A percentile compares a stretch with the other conserved stretches of the same genome.
Conservation (phyloP, 2,113 vertebrate genomes). For the Alethe diademata region DNA sequence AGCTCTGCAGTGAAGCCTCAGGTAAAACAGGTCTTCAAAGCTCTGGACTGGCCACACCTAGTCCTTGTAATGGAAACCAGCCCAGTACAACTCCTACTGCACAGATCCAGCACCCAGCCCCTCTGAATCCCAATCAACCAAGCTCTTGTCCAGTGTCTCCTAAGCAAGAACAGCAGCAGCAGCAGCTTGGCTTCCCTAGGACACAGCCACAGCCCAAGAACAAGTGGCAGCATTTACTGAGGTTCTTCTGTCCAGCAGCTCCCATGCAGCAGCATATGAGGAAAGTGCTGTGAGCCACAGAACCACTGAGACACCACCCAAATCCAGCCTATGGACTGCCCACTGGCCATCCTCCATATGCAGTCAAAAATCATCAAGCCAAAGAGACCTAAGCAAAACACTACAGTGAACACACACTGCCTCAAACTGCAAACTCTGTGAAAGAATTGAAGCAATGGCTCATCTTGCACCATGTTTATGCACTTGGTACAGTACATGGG, state of each 20-base stretch:
- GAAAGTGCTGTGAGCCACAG: not conserved
- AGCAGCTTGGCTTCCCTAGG: not conserved
- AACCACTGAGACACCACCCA: not conserved
- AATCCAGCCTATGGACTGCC: not conserved
- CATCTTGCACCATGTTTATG: not conserved
- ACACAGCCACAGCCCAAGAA: not conserved
- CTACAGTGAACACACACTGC: accelerated
- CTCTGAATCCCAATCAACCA: not conserved
- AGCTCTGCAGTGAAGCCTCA: not conserved
- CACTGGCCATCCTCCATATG: not conserved
- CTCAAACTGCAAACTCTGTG: not conserved
- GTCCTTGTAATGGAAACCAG: not conserved
- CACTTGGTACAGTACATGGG: not conserved
- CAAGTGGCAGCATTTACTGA: not conserved
- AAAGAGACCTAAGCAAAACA: not conserved
- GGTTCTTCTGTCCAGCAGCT: not conserved
- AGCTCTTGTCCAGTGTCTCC: not conserved
- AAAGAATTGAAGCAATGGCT: not conserved
- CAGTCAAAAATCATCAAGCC: not conserved
- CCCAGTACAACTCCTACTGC: not conserved
- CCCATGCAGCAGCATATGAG: not conserved
- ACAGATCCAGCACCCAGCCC: not conserved
- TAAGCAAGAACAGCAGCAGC: not conserved
- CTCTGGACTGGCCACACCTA: not conserved
- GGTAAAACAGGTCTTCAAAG: not conserved